These are phyloP conservation scores for Poeciliopsis paucimaculata DNA, from an alignment of 2,797 vertebrate genomes.

Conservation along the genomic window DNA sequence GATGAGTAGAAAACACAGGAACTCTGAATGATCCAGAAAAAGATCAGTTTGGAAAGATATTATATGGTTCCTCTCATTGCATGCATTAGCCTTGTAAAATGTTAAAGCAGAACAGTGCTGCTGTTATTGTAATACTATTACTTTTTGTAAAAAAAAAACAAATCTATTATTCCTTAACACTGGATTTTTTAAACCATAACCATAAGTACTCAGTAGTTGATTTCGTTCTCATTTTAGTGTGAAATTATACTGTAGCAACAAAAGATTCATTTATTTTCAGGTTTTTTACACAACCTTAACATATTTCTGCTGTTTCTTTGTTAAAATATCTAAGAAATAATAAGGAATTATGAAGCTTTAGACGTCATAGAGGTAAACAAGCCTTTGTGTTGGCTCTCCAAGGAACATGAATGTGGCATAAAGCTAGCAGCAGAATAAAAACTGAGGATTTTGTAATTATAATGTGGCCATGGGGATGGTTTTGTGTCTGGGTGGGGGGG, in stretches of 20 bases:
- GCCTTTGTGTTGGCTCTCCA: conserved; percentile 2
- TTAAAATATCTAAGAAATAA: conserved; percentile 6
- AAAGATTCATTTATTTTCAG: neutral
- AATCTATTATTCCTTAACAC: neutral
- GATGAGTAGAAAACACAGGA: neutral
- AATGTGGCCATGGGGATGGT: conserved; percentile 32
- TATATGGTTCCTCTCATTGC: neutral
- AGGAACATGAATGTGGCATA: conserved; percentile 14
- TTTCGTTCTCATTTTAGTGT: neutral
- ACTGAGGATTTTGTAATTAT: conserved; percentile 54
- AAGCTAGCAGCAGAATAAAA: conserved; percentile 26
- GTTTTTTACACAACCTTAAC: neutral
- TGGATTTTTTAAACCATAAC: neutral
- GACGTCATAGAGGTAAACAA: conserved; percentile 9
- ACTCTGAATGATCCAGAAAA: neutral
- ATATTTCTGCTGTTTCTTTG: neutral
- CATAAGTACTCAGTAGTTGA: neutral
- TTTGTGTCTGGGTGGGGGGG: conserved; percentile 17
- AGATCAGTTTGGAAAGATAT: neutral
- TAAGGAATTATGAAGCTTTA: neutral
- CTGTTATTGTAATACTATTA: neutral
- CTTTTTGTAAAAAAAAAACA: neutral
- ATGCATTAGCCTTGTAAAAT: neutral
- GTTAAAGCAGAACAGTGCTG: neutral
- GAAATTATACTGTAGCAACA: neutral